Evolutionary conservation across 2,888 invertebrate species (phyloP).

Genomic region (Epistrophe grossulariae): DNA sequence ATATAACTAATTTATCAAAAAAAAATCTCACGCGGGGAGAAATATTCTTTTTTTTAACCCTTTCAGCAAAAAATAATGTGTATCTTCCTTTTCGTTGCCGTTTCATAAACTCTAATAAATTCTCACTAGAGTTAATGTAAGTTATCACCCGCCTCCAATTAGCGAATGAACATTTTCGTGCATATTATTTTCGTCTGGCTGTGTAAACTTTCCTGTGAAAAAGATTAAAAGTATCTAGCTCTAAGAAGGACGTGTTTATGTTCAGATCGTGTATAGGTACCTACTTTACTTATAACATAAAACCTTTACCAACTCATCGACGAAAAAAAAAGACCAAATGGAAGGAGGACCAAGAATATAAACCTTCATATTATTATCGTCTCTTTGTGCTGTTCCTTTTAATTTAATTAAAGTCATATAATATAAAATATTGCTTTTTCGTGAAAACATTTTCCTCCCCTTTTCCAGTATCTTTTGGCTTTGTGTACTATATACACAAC

Average conservation of each 20-base stretch:
- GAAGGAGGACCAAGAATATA: slow-evolving; percentile 26
- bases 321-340: slow-evolving; percentile 23
- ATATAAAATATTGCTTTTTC: slow-evolving; percentile 73
- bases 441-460: slow-evolving; percentile 59
- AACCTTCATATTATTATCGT: slow-evolving; percentile 54
- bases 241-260: slow-evolving; percentile 52
- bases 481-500: slow-evolving; percentile 45
- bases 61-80: slow-evolving; percentile 11
- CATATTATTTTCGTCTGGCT: slow-evolving; percentile 36
- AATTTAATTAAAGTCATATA: slow-evolving; percentile 74
- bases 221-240: slow-evolving; percentile 42
- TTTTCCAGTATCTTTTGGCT: slow-evolving; percentile 51
- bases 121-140: slow-evolving; percentile 40
- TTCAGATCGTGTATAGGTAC: slow-evolving; percentile 30
- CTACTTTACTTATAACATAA: slow-evolving; percentile 38
- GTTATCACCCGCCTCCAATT: slow-evolving; percentile 47
- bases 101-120: slow-evolving; percentile 28
- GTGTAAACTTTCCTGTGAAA: slow-evolving; percentile 20
- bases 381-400: slow-evolving; percentile 68
- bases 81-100: slow-evolving; percentile 2
- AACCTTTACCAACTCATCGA: slow-evolving; percentile 50
- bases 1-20: slow-evolving; percentile 4
- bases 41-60: slow-evolving; percentile 3
- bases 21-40: neutral
- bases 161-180: slow-evolving; percentile 41